phyloP scores from a whole-genome alignment of 2,113 vertebrate genomes.

The Chauna torquata region DNA sequence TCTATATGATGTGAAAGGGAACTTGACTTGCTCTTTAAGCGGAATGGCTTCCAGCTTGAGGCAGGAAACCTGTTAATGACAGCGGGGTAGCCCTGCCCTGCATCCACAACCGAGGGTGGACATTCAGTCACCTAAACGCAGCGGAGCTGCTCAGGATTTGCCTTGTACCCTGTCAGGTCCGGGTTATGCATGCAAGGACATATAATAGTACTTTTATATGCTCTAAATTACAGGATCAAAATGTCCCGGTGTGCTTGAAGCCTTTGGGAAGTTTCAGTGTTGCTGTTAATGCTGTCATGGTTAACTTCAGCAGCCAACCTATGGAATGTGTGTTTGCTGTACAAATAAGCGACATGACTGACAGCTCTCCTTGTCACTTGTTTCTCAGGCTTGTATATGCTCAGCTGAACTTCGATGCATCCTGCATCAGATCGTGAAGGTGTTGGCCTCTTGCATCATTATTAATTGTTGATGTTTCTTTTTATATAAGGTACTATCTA shows the following conservation, averaged over 20 bases:
- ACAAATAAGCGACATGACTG: background rate
- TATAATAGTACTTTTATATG: background rate
- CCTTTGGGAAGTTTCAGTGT: background rate
- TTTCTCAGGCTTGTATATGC: background rate
- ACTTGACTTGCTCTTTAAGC: background rate
- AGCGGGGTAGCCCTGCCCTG: background rate
- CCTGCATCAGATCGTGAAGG: background rate
- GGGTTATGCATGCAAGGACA: background rate
- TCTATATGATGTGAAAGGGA: background rate
- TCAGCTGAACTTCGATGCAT: background rate
- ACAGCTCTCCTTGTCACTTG: background rate
- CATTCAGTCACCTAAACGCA: background rate
- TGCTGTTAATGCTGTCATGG: background rate
- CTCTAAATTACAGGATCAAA: background rate
- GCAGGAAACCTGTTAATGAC: background rate
- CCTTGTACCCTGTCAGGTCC: background rate
- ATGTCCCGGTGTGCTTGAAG: background rate
- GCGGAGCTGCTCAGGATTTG: background rate
- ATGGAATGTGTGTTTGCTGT: background rate
- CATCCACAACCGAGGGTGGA: fast-evolving
- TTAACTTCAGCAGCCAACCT: background rate
- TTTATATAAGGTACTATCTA: background rate
- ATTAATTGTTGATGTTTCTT: slow-evolving; percentile 1
- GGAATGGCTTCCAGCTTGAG: background rate
- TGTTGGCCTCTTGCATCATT: background rate